Evolutionary conservation across 2,113 vertebrate species (phyloP).

Genomic region (Ictalurus furcatus): DNA sequence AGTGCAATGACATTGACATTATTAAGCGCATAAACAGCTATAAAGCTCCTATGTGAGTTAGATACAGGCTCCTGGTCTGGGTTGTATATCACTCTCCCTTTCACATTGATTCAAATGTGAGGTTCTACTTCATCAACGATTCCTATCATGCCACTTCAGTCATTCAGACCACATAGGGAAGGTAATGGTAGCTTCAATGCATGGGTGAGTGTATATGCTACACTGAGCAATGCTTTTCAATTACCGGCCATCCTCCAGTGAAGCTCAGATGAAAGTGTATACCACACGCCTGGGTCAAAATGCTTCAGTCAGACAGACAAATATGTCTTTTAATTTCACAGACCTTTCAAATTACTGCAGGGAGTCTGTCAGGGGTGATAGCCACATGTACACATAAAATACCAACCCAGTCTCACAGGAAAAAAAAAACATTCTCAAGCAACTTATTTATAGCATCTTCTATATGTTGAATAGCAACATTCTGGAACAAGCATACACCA

Average conservation of each 20-base stretch:
- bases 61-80: constrained; percentile 50
- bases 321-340: constrained; percentile 74
- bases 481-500: background rate
- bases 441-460: background rate
- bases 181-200: constrained; percentile 70
- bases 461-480: background rate
- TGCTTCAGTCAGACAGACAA: constrained; percentile 68
- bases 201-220: constrained; percentile 73
- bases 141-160: constrained; percentile 60
- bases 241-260: constrained; percentile 64
- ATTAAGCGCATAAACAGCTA: constrained; percentile 79
- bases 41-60: constrained; percentile 71
- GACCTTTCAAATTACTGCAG: constrained; percentile 66
- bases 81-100: constrained; percentile 47
- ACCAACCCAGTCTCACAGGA: background rate
- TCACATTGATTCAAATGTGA: constrained; percentile 65
- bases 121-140: constrained; percentile 66
- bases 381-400: constrained; percentile 15
- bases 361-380: constrained; percentile 63
- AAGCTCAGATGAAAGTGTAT: constrained; percentile 61
- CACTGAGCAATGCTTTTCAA: constrained; percentile 78
- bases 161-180: constrained; percentile 66
- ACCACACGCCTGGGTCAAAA: constrained; percentile 67
- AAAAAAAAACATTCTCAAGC: background rate
- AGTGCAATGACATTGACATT: constrained; percentile 61